Conservation (phyloP, 2,113 vertebrate species). For the Ptilonorhynchus violaceus region DNA sequence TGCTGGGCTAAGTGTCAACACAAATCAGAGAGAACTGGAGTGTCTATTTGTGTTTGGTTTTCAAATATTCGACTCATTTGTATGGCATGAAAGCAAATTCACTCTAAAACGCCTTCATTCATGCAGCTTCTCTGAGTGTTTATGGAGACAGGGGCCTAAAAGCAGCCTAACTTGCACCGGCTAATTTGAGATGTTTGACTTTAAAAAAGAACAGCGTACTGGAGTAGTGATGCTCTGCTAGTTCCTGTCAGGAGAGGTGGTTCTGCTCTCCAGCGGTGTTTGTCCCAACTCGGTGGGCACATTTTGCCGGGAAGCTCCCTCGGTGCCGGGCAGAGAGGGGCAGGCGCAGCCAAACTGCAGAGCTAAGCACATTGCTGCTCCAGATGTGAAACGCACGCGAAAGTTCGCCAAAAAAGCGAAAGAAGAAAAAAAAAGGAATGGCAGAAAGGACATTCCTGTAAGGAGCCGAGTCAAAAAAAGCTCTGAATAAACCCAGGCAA, state of each 20-base stretch:
- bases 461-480: neutral
- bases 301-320: neutral
- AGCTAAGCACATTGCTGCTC: slow-evolving; percentile 28
- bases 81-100: neutral
- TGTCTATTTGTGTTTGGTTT: neutral
- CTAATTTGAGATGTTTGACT: neutral
- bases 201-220: neutral
- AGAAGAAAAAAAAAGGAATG: neutral
- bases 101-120: neutral
- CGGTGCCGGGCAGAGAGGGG: neutral
- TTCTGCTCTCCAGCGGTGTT: neutral
- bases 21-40: neutral
- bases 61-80: neutral
- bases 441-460: neutral
- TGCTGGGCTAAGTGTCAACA: neutral
- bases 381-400: neutral
- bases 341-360: neutral
- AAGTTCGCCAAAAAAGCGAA: neutral
- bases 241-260: neutral
- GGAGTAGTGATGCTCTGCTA: neutral
- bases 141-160: neutral
- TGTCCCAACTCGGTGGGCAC: rapidly evolving
- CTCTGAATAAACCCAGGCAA: neutral
- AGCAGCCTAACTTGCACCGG: neutral
- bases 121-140: neutral